Base-by-base conservation (phyloP, 2,888 invertebrate species). In the Neuroscelio doddi region DNA sequence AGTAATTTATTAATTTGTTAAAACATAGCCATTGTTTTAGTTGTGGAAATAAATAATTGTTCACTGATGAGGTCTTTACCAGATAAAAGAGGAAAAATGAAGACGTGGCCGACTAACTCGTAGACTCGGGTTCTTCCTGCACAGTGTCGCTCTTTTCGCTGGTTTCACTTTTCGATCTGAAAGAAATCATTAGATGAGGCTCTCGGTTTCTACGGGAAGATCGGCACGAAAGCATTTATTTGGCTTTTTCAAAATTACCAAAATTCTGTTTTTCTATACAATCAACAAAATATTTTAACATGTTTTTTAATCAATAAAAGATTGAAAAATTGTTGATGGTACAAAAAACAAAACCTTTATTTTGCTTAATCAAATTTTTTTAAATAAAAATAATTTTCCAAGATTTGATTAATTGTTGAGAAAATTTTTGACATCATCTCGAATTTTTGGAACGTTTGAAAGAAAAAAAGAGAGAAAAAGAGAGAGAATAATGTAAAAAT, bases 111-210 rank as follows among this genome's bases (percentile, higher is more conserved):
- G 52, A 69, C 63, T 69, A 72, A 72, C 65, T 79, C 69, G 80
- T 70, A 62, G 82, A 78, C 70, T 82, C 79, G 65, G 73, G 71
- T 53, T 82, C 83, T 75, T 83, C 80, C 68, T 79, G 72, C 50
- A 77, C 74, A 50, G 71, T 80, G 67, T 81, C 78, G 72, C 67
- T 77, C 75, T 76, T 71, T 78, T 82, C 81, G 75, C 78, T 79
- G 69, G 75, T 77, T 76, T 82, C 80, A 72, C 75, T 82, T 83
- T 84, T 84, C 72, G 82, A 84, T 83, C 84, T 84, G 84, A 84
- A 84, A 84, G 80, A 81, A 84, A 83, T 80, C 76, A 83, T 51
- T 53, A 41, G 55, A 58, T 68, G 58, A 64, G 49, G 64, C 36
- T 50, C 24, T 50, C 29, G 16, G 38, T 47, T 42, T 49, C 39